Evolutionary conservation across 2,888 invertebrate species (phyloP), one percentile per base, ranked within the genome.

Genomic region (Ecliptopera silaceata): DNA sequence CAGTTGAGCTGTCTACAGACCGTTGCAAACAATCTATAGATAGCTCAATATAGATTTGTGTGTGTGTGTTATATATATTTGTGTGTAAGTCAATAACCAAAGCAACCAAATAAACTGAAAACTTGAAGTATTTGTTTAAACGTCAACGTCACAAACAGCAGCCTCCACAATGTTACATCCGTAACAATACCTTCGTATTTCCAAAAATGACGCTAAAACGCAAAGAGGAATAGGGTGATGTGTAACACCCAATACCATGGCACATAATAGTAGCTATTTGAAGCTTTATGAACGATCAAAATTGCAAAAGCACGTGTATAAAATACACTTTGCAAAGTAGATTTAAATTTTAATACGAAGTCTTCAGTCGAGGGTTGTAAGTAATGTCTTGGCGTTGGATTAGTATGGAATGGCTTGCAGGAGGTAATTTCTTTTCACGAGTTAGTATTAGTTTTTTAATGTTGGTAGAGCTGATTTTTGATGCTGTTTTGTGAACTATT

Each of bases 341-440:
- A 90, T 91, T 91, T 91, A 91, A 91, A 91, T 90, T 91, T 91
- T 91, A 91, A 90, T 89, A 90, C 88, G 80, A 83, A 85, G 88
- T 88, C 89, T 88, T 88, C 86, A 86, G 86, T 82, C 76, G 88
- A 83, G 88, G 90, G 88, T 86, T 82, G 85, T 82, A 82, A 82
- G 84, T 87, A 82, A 87, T 84, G 88, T 88, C 88, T 86, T 84
- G 76, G 72, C 79, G 86, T 86, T 86, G 75, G 84, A 80, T 86
- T 82, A 76, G 72, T 73, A 75, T 87, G 90, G 91, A 89, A 65
- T 72, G 29, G 75, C 74, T 74, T 63, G 59, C 26, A 49, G 50
- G 49, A 58, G 31, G 61, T 65, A 63, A 61, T 60, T 59, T 56
- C 59, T 64, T 64, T 63, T 59, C 59, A 31, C 46, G 41, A 59